Conservation (phyloP, 1,140 invertebrate species). For the Brachionus sp. region DNA sequence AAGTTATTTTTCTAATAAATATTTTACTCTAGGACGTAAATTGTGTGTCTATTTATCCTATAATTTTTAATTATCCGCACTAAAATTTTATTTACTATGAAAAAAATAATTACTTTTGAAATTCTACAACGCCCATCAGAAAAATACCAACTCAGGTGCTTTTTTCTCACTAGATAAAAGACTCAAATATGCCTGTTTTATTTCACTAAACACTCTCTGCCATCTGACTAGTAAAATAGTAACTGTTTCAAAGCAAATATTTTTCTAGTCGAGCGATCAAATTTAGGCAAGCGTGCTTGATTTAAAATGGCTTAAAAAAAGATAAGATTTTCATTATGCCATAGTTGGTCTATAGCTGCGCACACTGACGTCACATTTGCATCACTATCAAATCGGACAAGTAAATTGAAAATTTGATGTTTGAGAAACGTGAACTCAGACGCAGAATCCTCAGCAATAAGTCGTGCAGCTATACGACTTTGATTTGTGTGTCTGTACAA, state of each 20-base stretch:
- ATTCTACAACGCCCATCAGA: background rate
- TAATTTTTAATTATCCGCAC: conserved; percentile 1
- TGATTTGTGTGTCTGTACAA: background rate
- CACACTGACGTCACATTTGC: background rate
- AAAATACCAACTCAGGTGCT: background rate
- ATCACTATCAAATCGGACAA: background rate
- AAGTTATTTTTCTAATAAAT: background rate
- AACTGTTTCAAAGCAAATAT: background rate
- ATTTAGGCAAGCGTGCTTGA: background rate
- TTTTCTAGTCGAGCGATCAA: background rate
- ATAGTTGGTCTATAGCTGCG: background rate
- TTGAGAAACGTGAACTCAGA: background rate
- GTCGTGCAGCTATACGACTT: background rate
- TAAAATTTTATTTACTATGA: background rate
- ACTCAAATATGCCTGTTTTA: background rate
- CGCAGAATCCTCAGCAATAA: background rate
- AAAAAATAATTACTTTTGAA: background rate
- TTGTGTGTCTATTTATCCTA: background rate
- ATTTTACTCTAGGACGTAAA: background rate
- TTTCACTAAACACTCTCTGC: no score
- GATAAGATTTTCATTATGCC: background rate
- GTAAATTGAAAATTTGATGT: background rate
- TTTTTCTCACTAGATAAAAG: background rate
- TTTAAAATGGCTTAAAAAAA: background rate
- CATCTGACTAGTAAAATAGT: background rate